Evolutionary conservation across 1,140 invertebrate species (phyloP).

Genomic region (Thrips palmi): DNA sequence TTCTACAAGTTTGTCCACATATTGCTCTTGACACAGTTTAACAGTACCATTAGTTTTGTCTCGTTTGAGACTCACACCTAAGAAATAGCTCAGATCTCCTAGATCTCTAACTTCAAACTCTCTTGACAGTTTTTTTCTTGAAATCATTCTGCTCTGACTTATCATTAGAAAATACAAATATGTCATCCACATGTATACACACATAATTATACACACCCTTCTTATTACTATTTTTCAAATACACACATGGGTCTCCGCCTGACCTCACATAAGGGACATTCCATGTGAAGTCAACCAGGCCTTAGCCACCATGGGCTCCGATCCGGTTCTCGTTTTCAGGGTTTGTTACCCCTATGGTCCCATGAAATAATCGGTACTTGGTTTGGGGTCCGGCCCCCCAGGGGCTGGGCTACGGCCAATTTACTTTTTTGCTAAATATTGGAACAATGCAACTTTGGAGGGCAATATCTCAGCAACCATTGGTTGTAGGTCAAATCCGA

Average conservation of each 20-base stretch:
- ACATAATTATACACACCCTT: constrained; percentile 15
- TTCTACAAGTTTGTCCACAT: constrained; percentile 16
- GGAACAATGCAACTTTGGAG: too few relatives aligned
- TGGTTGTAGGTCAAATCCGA: too few relatives aligned
- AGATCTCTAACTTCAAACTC: constrained; percentile 21
- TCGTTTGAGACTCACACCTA: background rate
- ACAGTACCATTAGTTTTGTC: constrained; percentile 16
- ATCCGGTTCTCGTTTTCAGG: too few relatives aligned
- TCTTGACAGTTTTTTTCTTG: constrained; percentile 15
- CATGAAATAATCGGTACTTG: too few relatives aligned
- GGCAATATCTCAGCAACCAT: too few relatives aligned
- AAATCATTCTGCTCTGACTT: background rate
- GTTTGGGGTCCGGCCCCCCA: too few relatives aligned
- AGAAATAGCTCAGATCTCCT: background rate
- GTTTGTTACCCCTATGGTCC: too few relatives aligned
- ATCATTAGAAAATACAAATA: constrained; percentile 20
- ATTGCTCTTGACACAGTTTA: constrained; percentile 18
- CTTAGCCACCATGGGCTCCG: too few relatives aligned
- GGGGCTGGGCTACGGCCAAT: too few relatives aligned
- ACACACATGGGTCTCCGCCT: constrained; percentile 20
- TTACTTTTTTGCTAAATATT: too few relatives aligned
- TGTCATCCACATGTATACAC: constrained; percentile 22
- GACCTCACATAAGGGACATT: too few relatives aligned
- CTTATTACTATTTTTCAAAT: constrained; percentile 15
- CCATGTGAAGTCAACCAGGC: too few relatives aligned